These are phyloP conservation scores for Agrotis clavis DNA, from an alignment of 2,888 invertebrate species.

Conservation along the genomic window DNA sequence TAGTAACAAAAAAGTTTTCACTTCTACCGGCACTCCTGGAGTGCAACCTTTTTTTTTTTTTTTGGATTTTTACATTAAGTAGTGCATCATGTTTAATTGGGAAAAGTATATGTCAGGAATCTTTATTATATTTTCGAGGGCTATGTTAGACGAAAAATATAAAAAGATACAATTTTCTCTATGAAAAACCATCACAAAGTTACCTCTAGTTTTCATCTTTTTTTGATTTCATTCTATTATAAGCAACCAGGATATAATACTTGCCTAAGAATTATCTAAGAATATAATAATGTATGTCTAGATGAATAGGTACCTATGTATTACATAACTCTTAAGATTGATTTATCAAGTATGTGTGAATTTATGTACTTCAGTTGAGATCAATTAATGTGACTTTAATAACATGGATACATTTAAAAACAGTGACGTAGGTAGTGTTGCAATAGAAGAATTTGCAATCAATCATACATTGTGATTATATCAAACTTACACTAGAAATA, in stretches of 20 bases:
- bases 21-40: too few species aligned
- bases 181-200: too few species aligned
- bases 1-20: too few species aligned
- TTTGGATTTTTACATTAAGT: too few species aligned
- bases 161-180: too few species aligned
- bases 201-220: too few species aligned
- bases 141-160: too few species aligned
- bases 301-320: not conserved
- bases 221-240: not conserved
- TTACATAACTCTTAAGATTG: constrained; percentile 31
- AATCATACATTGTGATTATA: too few species aligned
- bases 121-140: too few species aligned
- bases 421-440: constrained; percentile 5
- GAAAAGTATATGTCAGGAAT: too few species aligned
- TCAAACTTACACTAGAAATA: not conserved
- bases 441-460: constrained; percentile 6
- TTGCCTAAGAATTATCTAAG: not conserved
- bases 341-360: constrained; percentile 17
- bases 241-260: not conserved
- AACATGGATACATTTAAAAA: constrained; percentile 16
- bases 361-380: constrained; percentile 27
- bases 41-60: too few species aligned
- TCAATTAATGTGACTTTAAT: constrained; percentile 40
- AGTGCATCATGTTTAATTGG: too few species aligned
- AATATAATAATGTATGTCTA: not conserved